phyloP scores from a whole-genome alignment of 2,113 vertebrate genomes.

The Loxodonta africana region DNA sequence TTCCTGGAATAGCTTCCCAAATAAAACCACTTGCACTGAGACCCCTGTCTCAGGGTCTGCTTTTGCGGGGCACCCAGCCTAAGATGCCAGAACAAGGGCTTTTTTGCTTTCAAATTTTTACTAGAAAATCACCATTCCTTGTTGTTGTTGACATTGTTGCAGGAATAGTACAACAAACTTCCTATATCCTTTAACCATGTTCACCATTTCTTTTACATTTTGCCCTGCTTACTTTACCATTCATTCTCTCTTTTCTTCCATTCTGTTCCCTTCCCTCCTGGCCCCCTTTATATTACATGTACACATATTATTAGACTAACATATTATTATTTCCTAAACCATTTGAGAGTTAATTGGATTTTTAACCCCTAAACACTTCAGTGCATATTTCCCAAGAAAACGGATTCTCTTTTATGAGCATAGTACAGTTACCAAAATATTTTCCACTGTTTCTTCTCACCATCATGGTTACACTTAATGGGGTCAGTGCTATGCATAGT shows the following conservation, averaged over 20 bases:
- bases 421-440: not conserved
- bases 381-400: conserved; percentile 1
- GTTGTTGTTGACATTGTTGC: not conserved
- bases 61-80: not conserved
- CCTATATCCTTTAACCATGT: not conserved
- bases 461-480: not conserved
- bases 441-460: conserved; percentile 5
- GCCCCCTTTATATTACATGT: not conserved
- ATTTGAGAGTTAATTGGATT: not conserved
- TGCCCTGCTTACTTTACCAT: not conserved
- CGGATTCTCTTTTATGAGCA: conserved; percentile 18
- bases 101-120: not conserved
- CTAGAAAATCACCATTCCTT: not conserved
- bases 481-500: conserved; percentile 63
- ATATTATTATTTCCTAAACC: not conserved
- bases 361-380: not conserved
- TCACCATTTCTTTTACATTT: not conserved
- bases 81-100: not conserved
- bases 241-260: not conserved
- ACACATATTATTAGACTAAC: not conserved
- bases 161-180: not conserved
- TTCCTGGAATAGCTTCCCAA: not conserved
- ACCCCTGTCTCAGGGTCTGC: not conserved
- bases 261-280: not conserved
- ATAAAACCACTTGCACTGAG: not conserved